These are phyloP conservation scores for Littorina saxatilis DNA, from an alignment of 1,140 invertebrate species.

Conservation along the genomic window DNA sequence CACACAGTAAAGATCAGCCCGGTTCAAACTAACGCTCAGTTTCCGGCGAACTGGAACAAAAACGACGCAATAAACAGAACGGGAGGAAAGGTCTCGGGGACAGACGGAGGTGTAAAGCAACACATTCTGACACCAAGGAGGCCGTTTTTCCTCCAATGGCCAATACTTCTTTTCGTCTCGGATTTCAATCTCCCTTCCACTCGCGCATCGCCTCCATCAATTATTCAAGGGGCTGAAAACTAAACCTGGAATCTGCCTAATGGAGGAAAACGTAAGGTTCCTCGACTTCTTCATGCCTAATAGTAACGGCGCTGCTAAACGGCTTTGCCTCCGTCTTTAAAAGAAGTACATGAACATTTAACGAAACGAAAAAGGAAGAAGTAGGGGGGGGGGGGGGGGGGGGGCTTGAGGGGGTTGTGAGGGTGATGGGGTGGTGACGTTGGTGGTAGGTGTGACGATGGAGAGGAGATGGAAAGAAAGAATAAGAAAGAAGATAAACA, in stretches of 20 bases:
- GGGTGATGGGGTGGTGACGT: too few species aligned
- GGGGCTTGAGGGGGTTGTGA: too few species aligned
- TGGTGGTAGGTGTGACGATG: too few species aligned
- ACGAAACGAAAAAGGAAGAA: too few species aligned
- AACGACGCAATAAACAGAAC: not conserved
- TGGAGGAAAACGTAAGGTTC: conserved; percentile 12
- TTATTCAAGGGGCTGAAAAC: conserved; percentile 25
- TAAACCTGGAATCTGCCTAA: not conserved
- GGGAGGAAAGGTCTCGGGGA: not conserved
- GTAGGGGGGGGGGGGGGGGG: too few species aligned
- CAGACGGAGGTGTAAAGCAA: not conserved
- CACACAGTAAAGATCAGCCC: not conserved
- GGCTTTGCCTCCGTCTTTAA: too few species aligned
- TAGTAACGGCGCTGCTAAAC: too few species aligned
- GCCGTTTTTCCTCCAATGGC: not conserved
- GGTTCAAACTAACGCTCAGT: not conserved
- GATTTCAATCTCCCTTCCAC: not conserved
- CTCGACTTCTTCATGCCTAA: too few species aligned
- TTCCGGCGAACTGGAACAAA: not conserved
- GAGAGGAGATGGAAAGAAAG: too few species aligned
- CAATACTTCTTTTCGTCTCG: too few species aligned
- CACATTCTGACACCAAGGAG: not conserved
- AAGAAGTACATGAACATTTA: too few species aligned
- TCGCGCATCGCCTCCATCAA: not conserved
- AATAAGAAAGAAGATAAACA: too few species aligned